Conservation (phyloP, 2,113 vertebrate species). For the Oncorhynchus kisutch region DNA sequence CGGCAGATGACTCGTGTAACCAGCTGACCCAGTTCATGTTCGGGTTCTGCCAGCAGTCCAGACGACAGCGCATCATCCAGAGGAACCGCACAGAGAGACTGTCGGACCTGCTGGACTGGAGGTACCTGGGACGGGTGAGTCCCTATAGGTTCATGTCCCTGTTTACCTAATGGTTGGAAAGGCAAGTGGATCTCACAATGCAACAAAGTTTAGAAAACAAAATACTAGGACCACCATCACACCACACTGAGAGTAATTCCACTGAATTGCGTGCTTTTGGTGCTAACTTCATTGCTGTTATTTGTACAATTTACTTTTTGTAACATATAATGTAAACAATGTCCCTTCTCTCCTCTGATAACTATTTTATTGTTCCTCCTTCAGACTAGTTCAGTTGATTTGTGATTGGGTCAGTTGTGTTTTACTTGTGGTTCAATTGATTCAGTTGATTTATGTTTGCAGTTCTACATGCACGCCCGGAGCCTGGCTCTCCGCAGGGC, state of each 20-base stretch:
- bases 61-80: slow-evolving; percentile 93
- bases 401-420: slow-evolving; percentile 14
- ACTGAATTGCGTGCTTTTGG: not conserved
- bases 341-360: not conserved
- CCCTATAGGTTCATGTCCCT: not conserved
- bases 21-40: slow-evolving; percentile 97
- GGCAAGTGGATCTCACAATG: not conserved
- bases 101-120: slow-evolving; percentile 94
- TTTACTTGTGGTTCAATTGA: too few relatives aligned
- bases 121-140: slow-evolving; percentile 88
- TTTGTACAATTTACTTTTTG: not conserved
- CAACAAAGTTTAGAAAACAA: not conserved
- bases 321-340: not conserved
- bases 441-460: slow-evolving; percentile 30
- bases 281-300: not conserved
- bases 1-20: slow-evolving; percentile 91
- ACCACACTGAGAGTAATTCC: not conserved
- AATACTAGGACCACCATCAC: not conserved
- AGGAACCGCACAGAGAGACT: slow-evolving; percentile 92
- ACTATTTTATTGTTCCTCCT: not conserved
- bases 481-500: slow-evolving; percentile 86
- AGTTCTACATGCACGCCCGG: slow-evolving; percentile 92
- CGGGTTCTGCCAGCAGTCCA: slow-evolving; percentile 91
- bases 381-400: not conserved
- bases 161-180: not conserved